Evolutionary conservation across 2,113 vertebrate species (phyloP), one percentile per base, ranked within the genome.

Genomic region (Festucalex cinctus): DNA sequence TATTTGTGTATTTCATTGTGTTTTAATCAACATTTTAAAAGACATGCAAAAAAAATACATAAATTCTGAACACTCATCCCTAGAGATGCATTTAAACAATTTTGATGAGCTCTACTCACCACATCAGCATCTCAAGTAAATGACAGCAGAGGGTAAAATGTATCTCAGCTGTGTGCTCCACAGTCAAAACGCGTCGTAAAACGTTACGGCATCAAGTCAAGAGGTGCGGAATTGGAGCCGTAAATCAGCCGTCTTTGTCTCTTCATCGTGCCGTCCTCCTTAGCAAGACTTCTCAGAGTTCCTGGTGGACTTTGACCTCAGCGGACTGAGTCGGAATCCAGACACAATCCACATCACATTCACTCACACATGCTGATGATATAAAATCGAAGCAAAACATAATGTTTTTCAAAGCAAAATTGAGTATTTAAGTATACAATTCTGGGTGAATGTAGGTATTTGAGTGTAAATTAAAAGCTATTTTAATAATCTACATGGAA

Each of bases 161-260:
- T 77, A 64, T 32, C 65, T 82, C 63, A 51, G 74, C 66, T 68
- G 87, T 86, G 70, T 88, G 75, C 71, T 84, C 78, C 75, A 85
- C 87, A 83, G 80, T 75, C 75, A 88, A 87, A 88, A 85, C 66
- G 71, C 66, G 69, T 82, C 78, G 64, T 84, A 86, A 88, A 73
- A 69, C 66, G 78, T 90, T 85, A 90, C 54, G 82, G 65, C 66
- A 83, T 24, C 9, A 53, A 84, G 71, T 63, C 75, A 71, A 56
- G 72, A 43, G 67, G 48, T 77, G 64, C 58, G 67, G 76, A 68
- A 75, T 66, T 66, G 77, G 19, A 17, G 9, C 59, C 0, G 69
- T 89, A 88, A 88, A 89, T 90, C 80, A 80, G 24, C 36, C 26
- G 35, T 74, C 63, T 79, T 66, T 54, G 70, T 69, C 65, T 44